phyloP scores from a whole-genome alignment of 1,140 invertebrate genomes.

The Rhyzopertha dominica region DNA sequence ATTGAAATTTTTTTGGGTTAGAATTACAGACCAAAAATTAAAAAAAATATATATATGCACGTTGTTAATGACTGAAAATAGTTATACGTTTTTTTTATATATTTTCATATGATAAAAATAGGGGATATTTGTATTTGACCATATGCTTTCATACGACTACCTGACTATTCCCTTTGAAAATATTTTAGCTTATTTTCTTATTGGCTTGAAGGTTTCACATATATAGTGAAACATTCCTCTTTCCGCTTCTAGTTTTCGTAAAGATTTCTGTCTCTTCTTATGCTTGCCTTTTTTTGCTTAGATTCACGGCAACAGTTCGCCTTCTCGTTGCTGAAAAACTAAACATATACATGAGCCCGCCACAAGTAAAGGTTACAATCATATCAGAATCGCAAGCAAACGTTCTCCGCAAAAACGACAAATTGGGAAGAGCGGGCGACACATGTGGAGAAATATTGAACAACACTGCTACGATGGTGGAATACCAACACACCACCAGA shows the following conservation, averaged over 20 bases:
- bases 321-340: conserved; percentile 87
- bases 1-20: no score
- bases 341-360: conserved; percentile 93
- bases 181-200: no score
- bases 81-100: no score
- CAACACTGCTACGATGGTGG: conserved; percentile 92
- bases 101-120: no score
- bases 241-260: background rate
- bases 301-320: conserved; percentile 88
- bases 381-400: conserved; percentile 87
- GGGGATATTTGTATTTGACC: no score
- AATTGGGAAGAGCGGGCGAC: conserved; percentile 61
- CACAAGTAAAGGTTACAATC: conserved; percentile 78
- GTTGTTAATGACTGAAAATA: no score
- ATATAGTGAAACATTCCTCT: conserved; percentile 6
- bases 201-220: no score
- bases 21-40: no score
- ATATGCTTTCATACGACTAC: no score
- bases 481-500: conserved; percentile 76
- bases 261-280: background rate
- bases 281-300: no score
- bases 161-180: no score
- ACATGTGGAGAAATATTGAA: conserved; percentile 93
- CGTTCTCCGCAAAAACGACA: conserved; percentile 74
- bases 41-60: no score